phyloP scores from a whole-genome alignment of 1,140 invertebrate genomes.

The Ceratosolen solmsi region DNA sequence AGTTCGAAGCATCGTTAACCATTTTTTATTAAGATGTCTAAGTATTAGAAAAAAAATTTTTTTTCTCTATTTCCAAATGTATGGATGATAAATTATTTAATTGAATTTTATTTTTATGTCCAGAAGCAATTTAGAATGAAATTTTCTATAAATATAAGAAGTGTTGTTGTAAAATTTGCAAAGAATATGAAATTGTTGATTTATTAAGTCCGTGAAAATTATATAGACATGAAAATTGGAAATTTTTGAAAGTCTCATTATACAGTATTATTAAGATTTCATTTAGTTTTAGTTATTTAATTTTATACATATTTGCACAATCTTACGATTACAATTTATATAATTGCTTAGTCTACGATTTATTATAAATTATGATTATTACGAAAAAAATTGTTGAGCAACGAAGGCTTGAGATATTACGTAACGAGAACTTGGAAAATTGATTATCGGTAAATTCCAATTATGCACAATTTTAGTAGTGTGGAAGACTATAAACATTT shows the following conservation, averaged over 20 bases:
- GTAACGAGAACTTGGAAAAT: neutral
- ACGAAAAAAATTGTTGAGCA: neutral
- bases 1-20: no score
- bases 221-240: neutral
- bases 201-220: no score
- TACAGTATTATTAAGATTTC: neutral
- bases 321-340: neutral
- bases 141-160: no score
- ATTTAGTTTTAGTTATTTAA: neutral
- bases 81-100: no score
- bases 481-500: neutral
- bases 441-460: neutral
- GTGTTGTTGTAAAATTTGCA: no score
- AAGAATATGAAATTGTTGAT: no score
- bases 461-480: neutral
- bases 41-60: no score
- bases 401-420: neutral
- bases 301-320: neutral
- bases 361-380: neutral
- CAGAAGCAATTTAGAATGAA: no score
- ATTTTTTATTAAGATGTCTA: no score
- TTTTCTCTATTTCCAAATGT: no score
- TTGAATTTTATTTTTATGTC: no score
- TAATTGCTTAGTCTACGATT: neutral
- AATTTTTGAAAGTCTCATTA: constrained; percentile 12